Conservation (phyloP, 2,113 vertebrate genomes). For the Galeopterus variegatus region DNA sequence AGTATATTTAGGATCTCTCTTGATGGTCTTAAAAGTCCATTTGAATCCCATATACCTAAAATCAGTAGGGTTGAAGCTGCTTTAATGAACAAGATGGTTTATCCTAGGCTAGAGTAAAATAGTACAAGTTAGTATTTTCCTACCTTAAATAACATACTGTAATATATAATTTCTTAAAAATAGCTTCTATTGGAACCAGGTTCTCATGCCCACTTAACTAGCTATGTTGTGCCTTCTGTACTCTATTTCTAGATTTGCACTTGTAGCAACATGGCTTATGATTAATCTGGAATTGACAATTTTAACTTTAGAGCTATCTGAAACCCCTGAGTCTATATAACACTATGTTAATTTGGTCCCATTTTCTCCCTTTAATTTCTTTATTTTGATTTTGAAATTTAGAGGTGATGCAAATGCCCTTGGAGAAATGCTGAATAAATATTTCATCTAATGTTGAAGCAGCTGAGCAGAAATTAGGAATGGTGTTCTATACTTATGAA, state of each 20-base stretch:
- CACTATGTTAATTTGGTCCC: not conserved
- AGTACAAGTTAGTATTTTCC: constrained; percentile 29
- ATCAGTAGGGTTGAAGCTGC: not conserved
- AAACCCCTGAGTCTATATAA: not conserved
- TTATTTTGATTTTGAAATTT: not conserved
- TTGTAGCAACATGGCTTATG: not conserved
- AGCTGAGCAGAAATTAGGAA: not conserved
- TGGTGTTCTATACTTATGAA: not conserved
- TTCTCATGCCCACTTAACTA: not conserved
- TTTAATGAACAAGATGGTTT: constrained; percentile 35
- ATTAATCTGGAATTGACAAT: not conserved
- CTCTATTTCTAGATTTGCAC: not conserved
- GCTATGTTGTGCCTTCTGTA: not conserved
- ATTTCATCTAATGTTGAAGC: not conserved
- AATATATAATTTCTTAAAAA: not conserved
- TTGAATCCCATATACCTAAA: not conserved
- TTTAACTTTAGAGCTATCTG: not conserved
- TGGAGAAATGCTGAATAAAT: constrained; percentile 33
- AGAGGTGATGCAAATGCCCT: not conserved
- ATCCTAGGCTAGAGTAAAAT: not conserved
- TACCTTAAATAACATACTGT: constrained; percentile 3
- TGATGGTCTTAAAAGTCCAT: not conserved
- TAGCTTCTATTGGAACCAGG: not conserved
- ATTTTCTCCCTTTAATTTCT: not conserved
- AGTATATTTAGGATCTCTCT: not conserved